phyloP scores from a whole-genome alignment of 2,888 invertebrate genomes.

The Lasioglossum zephyrum region DNA sequence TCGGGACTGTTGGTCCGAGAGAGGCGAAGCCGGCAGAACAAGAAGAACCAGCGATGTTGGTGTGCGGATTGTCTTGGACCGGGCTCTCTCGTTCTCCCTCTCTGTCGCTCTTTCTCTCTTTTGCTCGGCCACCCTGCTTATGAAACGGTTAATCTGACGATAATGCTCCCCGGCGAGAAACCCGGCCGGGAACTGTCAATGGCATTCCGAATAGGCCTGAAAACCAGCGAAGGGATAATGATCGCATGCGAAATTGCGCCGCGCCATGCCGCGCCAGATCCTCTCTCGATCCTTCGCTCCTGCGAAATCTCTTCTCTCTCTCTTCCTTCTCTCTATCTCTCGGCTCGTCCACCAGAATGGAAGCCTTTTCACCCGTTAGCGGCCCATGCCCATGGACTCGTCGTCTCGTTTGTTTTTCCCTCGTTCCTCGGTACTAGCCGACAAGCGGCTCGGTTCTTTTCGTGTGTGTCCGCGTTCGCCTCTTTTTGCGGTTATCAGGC shows the following conservation, averaged over 20 bases:
- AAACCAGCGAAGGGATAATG: conserved; percentile 59
- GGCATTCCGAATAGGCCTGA: conserved; percentile 61
- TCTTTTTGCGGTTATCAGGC: conserved; percentile 43
- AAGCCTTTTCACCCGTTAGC: conserved; percentile 41
- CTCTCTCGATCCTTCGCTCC: conserved; percentile 29
- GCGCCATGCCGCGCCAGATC: not conserved
- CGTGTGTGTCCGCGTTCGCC: conserved; percentile 17
- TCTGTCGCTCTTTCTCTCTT: not conserved
- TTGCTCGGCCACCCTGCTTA: conserved; percentile 58
- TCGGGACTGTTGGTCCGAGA: conserved; percentile 52
- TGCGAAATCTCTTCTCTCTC: conserved; percentile 5
- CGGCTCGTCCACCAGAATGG: conserved; percentile 10
- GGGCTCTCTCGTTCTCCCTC: not conserved
- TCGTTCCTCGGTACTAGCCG: conserved; percentile 9
- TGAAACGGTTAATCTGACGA: conserved; percentile 70
- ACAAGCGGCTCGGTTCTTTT: conserved; percentile 33
- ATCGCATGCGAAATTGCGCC: conserved; percentile 62
- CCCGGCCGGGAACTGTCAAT: conserved; percentile 64
- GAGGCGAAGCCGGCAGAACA: conserved; percentile 53
- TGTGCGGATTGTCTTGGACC: conserved; percentile 64
- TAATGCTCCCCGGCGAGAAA: conserved; percentile 62
- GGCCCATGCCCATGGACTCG: conserved; percentile 21
- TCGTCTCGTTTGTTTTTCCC: conserved; percentile 12
- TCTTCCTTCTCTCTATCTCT: not conserved
- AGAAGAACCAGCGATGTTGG: conserved; percentile 59